Evolutionary conservation across 2,797 vertebrate species (phyloP).

Genomic region (Betta splendens): DNA sequence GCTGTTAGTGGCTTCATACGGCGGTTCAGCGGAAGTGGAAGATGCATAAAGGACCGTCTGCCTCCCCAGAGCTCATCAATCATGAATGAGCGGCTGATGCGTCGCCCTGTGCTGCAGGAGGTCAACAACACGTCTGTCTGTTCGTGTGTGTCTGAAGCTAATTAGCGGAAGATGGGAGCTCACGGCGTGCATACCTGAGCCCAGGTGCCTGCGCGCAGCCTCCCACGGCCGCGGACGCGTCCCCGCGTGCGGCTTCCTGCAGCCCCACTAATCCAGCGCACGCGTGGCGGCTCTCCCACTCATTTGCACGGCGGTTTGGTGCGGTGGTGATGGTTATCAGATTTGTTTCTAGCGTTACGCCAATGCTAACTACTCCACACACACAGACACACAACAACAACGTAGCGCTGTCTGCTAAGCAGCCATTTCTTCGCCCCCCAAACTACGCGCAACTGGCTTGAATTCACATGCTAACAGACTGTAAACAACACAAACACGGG

Average conservation of each 20-base stretch:
- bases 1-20: conserved; percentile 17
- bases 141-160: conserved; percentile 15
- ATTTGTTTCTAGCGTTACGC: not conserved
- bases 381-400: too few relatives aligned
- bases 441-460: not conserved
- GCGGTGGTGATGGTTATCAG: too few relatives aligned
- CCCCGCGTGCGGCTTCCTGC: conserved; percentile 32
- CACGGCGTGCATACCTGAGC: conserved; percentile 1
- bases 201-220: not conserved
- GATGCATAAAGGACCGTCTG: conserved; percentile 43
- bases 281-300: not conserved
- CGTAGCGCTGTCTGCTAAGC: not conserved
- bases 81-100: conserved; percentile 69
- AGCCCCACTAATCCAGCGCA: conserved; percentile 8
- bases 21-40: conserved; percentile 25
- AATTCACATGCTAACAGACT: conserved; percentile 22
- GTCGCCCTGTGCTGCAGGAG: conserved; percentile 44
- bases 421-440: not conserved
- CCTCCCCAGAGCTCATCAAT: conserved; percentile 66
- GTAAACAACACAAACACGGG: conserved; percentile 49
- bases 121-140: conserved; percentile 47
- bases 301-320: not conserved
- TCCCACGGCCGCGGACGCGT: conserved; percentile 18
- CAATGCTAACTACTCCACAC: not conserved
- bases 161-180: not conserved